Percentiles rank a stretch among this genome's conserved stretches.
phyloP scores from a whole-genome alignment of 1,140 invertebrate genomes.

The Melipona quadrifasciata region DNA sequence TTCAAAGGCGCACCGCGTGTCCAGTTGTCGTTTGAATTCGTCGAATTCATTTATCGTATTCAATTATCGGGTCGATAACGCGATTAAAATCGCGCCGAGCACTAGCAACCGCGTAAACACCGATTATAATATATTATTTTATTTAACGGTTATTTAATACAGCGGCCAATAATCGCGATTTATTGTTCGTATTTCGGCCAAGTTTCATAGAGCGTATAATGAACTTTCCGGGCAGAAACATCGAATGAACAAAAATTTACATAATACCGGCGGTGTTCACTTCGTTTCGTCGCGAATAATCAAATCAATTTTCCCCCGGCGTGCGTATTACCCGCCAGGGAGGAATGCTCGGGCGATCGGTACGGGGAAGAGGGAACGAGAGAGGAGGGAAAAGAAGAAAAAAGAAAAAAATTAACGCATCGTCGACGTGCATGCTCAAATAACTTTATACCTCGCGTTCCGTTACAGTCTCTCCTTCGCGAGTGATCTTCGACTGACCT shows the following conservation, averaged over 20 bases:
- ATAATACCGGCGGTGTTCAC: conserved; percentile 37
- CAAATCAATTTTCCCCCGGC: conserved; percentile 23
- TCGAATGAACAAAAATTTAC: conserved; percentile 45
- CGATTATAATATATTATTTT: conserved; percentile 61
- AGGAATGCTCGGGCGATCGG: background rate
- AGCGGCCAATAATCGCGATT: conserved; percentile 47
- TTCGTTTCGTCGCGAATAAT: conserved; percentile 39
- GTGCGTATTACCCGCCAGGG: background rate
- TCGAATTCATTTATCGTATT: conserved; percentile 40
- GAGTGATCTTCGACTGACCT: background rate
- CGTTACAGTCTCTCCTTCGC: background rate
- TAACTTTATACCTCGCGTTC: background rate
- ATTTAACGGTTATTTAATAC: conserved; percentile 58
- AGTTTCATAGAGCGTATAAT: conserved; percentile 57
- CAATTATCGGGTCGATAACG: conserved; percentile 61
- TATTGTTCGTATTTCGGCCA: conserved; percentile 54
- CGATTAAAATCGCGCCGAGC: conserved; percentile 56
- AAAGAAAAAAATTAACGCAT: conserved; percentile 11
- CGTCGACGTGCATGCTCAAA: conserved; percentile 1
- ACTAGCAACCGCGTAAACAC: conserved; percentile 54
- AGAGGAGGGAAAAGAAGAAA: background rate
- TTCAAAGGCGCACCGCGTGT: background rate
- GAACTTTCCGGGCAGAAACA: conserved; percentile 37
- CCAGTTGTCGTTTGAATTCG: conserved; percentile 31
- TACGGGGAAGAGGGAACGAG: background rate